Percentiles rank a stretch among this genome's conserved stretches.
These are phyloP conservation scores for Pristiophorus japonicus DNA, from an alignment of 2,113 vertebrate species.

Conservation along the genomic window DNA sequence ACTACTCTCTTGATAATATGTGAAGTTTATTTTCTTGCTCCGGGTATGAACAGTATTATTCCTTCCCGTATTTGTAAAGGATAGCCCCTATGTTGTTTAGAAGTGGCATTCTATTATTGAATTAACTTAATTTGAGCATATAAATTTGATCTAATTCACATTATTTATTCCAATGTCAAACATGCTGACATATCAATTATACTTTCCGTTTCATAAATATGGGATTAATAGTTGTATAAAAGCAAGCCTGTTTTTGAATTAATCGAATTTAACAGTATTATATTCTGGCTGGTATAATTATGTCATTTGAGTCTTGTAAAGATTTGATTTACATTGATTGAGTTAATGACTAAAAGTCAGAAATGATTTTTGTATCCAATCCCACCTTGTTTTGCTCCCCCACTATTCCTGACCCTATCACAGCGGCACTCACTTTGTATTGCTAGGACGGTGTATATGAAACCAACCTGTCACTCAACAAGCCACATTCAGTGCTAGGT, in stretches of 20 bases:
- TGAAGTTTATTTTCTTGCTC: neutral
- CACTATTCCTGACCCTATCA: neutral
- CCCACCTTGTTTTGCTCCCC: neutral
- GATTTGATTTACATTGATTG: neutral
- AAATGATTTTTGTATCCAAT: neutral
- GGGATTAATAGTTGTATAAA: neutral
- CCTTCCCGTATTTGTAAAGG: neutral
- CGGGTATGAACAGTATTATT: neutral
- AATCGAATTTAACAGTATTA: neutral
- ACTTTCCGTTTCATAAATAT: neutral
- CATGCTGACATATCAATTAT: neutral
- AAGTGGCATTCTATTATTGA: neutral
- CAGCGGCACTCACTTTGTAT: neutral
- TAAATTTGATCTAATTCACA: neutral
- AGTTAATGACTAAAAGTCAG: neutral
- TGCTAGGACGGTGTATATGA: neutral
- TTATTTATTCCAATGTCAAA: neutral
- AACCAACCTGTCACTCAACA: neutral
- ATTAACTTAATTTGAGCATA: neutral
- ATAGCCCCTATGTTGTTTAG: neutral
- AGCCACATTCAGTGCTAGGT: neutral
- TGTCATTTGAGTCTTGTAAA: neutral
- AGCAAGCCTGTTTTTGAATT: neutral
- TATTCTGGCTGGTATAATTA: neutral
- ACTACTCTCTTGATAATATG: neutral